Evolutionary conservation across 2,888 invertebrate genomes (phyloP).

Genomic region (Habrosyne pyritoides): DNA sequence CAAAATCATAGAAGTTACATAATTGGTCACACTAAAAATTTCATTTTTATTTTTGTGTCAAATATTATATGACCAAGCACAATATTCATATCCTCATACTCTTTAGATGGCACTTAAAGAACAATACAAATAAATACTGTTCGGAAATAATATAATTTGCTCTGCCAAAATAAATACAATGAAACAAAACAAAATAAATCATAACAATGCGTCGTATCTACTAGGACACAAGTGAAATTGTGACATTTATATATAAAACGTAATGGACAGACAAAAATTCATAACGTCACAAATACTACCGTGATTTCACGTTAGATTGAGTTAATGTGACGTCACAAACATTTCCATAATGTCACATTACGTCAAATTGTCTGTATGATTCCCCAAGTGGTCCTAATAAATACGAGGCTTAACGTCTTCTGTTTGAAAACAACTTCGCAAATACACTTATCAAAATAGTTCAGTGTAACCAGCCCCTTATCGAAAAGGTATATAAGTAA

Average conservation of each 20-base stretch:
- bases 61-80: neutral
- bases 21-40: neutral
- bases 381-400: neutral
- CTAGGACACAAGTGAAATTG: neutral
- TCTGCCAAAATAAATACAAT: constrained; percentile 24
- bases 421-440: neutral
- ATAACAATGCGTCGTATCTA: constrained; percentile 1
- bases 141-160: constrained; percentile 17
- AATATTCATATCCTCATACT: neutral
- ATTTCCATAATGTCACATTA: neutral
- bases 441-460: neutral
- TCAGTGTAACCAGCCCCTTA: neutral
- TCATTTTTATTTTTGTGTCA: neutral
- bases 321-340: neutral
- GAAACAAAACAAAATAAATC: constrained; percentile 22
- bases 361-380: neutral
- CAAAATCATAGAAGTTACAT: neutral
- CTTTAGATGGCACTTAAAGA: too few relatives aligned
- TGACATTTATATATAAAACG: too few relatives aligned
- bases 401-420: neutral
- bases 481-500: constrained; percentile 17
- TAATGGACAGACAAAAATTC: too few relatives aligned
- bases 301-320: neutral
- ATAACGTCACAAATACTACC: neutral
- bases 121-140: neutral